Evolutionary conservation across 1,140 invertebrate genomes (phyloP), one percentile per base, ranked within the genome.

Genomic region (Neodiprion pinetum): DNA sequence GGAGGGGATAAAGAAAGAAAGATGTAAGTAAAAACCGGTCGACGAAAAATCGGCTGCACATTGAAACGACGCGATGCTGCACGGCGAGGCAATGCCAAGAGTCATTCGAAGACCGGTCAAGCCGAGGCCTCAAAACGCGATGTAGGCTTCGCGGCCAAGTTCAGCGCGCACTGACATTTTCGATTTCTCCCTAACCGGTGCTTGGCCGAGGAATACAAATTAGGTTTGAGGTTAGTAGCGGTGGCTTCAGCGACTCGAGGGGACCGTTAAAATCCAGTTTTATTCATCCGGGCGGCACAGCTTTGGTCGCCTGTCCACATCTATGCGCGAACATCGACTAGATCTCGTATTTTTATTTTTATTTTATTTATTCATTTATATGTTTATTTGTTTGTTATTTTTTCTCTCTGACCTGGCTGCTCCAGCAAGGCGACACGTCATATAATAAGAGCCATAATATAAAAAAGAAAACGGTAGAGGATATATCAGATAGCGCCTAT

Each of bases 101-200:
- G 61, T 11, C 67, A 21, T 23, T 21, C 21, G 67, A 47, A 69
- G 67, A 23, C 67, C 67, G 11, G 67, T 47, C 21, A 7, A 47
- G 40, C 17, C 7, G 11, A 23, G 67, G 67, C 67, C 53, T 61
- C n/a, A 61, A 61, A 61, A 61, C 53, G n/a, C 67, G 67, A 69
- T 69, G 67, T 69, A 69, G 67, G 67, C 67, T 69, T 69, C 67
- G 67, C 67, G 67, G 67, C 67, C 67, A 69, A 69, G 67, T 69
- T 69, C 67, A 69, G 11, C 11, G 21, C 21, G 67, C 67, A 69
- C 21, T 69, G 23, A 69, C 67, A 69, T 69, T 69, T 69, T 69
- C 67, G 67, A 69, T 69, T 69, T 69, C 67, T 69, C 67, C 67
- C 53, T 61, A 69, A 69, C 40, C 21, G 67, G 67, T 21, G 40